These are phyloP conservation scores for Thripadectes ignobilis DNA, from an alignment of 2,797 vertebrate species.

Conservation along the genomic window DNA sequence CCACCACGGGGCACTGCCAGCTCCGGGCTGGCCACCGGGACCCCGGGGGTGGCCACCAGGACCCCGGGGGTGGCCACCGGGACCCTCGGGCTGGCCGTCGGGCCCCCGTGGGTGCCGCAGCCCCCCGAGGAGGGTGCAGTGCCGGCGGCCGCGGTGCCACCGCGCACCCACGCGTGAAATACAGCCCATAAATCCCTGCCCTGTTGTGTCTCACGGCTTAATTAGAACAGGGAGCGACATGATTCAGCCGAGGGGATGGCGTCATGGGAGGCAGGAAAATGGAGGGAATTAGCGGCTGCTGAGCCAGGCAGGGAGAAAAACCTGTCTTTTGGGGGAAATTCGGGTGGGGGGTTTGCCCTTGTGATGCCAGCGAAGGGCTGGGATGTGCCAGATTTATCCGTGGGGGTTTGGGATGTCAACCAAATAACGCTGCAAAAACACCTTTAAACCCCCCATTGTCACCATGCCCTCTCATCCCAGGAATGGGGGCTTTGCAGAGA, in stretches of 20 bases:
- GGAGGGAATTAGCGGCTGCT: not conserved
- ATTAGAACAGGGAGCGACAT: constrained; percentile 71
- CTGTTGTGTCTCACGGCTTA: constrained; percentile 76
- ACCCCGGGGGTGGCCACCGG: not conserved
- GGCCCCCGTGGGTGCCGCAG: not conserved
- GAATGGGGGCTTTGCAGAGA: accelerated
- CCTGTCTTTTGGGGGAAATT: not conserved
- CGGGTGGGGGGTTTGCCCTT: not conserved
- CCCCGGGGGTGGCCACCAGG: not conserved
- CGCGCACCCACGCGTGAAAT: constrained; percentile 68
- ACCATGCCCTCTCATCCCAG: accelerated
- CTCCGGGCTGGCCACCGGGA: not conserved
- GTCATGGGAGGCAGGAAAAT: constrained; percentile 68
- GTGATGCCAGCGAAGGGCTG: not conserved
- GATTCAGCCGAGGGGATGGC: constrained; percentile 70
- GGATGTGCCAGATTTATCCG: too few relatives aligned
- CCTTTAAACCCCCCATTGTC: accelerated
- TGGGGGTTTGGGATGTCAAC: not conserved
- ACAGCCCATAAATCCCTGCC: constrained; percentile 72
- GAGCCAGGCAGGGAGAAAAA: not conserved
- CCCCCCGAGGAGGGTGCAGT: not conserved
- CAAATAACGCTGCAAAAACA: accelerated
- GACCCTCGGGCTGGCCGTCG: too few relatives aligned
- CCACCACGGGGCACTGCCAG: not conserved
- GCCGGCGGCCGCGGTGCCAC: constrained; percentile 62